A percentile compares a stretch with the other conserved stretches of the same genome.
Conservation (phyloP, 2,888 invertebrate genomes). For the Xylota sylvarum region DNA sequence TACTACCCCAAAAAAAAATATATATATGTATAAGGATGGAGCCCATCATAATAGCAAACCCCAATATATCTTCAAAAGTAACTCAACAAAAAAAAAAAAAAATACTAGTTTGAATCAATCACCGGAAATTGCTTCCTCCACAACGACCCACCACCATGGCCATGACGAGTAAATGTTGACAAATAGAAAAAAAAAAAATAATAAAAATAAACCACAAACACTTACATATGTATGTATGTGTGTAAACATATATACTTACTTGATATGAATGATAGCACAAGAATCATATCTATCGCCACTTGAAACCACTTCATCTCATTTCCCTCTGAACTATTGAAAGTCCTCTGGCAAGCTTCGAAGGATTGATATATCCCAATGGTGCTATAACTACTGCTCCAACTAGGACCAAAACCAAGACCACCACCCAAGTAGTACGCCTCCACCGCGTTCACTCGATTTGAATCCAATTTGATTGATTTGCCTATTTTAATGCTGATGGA, state of each 20-base stretch:
- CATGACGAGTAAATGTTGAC: slow-evolving; percentile 19
- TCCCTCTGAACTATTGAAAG: slow-evolving; percentile 83
- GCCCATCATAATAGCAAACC: slow-evolving; percentile 12
- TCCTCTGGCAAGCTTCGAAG: slow-evolving; percentile 78
- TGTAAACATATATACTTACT: slow-evolving; percentile 81
- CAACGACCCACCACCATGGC: not conserved
- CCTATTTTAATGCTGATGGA: slow-evolving; percentile 68
- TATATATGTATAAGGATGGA: not conserved
- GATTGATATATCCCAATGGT: slow-evolving; percentile 74
- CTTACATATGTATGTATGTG: too few relatives aligned
- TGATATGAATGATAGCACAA: slow-evolving; percentile 85
- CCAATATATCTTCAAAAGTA: slow-evolving; percentile 41
- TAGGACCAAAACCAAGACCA: slow-evolving; percentile 51
- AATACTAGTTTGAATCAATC: slow-evolving; percentile 30
- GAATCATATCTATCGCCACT: slow-evolving; percentile 85
- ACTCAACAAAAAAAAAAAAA: slow-evolving; percentile 9
- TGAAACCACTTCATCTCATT: slow-evolving; percentile 86
- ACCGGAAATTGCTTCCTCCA: slow-evolving; percentile 33
- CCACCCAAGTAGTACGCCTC: slow-evolving; percentile 72
- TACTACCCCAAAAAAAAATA: not conserved
- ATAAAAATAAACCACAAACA: not conserved
- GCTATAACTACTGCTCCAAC: slow-evolving; percentile 46
- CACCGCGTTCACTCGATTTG: slow-evolving; percentile 72
- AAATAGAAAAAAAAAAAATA: not conserved
- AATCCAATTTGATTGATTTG: slow-evolving; percentile 77